These are phyloP conservation scores for Aurelia aurita complex sp. Pacific DNA, from an alignment of 30 jellyfish, hydroid and myxozoan genomes.

Conservation along the genomic window DNA sequence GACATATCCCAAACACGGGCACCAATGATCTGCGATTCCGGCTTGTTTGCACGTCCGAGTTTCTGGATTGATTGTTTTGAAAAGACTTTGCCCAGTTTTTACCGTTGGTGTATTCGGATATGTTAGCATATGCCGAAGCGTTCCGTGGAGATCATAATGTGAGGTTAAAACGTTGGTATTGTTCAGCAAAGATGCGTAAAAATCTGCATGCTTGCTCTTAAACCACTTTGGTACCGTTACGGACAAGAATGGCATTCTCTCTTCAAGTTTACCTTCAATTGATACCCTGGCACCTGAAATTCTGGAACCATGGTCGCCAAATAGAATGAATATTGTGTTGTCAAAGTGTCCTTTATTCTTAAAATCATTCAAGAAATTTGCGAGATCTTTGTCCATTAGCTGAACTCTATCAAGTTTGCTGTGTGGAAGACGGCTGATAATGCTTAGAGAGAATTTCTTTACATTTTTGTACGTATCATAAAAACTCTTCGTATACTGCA, in stretches of 20 bases:
- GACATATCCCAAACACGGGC: constrained; percentile 68
- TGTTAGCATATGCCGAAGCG: constrained; percentile 46
- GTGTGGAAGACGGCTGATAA: constrained; percentile 48
- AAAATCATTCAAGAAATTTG: constrained; percentile 23
- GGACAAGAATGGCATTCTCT: constrained; percentile 63
- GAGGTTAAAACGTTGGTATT: constrained; percentile 52
- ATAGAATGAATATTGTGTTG: constrained; percentile 48
- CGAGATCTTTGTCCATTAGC: constrained; percentile 46
- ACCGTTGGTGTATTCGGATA: constrained; percentile 39
- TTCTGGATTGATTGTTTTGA: constrained; percentile 50
- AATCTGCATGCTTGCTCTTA: constrained; percentile 11
- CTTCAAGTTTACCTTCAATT: constrained; percentile 70
- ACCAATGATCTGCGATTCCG: constrained; percentile 82
- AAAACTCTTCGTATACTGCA: constrained; percentile 18
- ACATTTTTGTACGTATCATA: constrained; percentile 10
- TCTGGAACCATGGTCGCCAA: constrained; percentile 78
- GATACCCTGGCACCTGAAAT: constrained; percentile 23
- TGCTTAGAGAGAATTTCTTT: constrained; percentile 38
- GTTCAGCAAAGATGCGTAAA: neutral
- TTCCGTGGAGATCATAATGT: constrained; percentile 70
- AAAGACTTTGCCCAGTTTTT: constrained; percentile 71
- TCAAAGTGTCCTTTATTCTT: constrained; percentile 32
- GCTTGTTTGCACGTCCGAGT: constrained; percentile 67
- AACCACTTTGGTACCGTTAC: constrained; percentile 64
- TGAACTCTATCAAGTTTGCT: constrained; percentile 34